Evolutionary conservation across 2,797 vertebrate species (phyloP).

Genomic region (Lepidocolaptes lacrymiger): DNA sequence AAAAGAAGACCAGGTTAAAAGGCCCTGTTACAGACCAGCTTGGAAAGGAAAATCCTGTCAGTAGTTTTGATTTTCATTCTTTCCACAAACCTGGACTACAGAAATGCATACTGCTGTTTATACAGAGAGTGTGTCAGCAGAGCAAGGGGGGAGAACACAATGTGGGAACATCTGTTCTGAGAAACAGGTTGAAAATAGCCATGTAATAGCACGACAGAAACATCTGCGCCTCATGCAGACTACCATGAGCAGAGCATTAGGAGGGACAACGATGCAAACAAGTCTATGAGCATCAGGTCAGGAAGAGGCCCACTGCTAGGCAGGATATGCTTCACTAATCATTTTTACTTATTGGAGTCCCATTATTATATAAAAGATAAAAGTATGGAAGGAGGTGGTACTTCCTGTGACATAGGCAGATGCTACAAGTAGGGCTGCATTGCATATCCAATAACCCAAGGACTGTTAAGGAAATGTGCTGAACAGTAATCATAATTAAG

Average conservation of each 20-base stretch:
- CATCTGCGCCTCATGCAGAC: slow-evolving; percentile 36
- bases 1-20: neutral
- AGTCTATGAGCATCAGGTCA: neutral
- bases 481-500: slow-evolving; percentile 11
- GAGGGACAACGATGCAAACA: neutral
- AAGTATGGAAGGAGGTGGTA: neutral
- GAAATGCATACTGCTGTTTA: slow-evolving; percentile 67
- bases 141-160: slow-evolving; percentile 8
- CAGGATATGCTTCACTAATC: neutral
- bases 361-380: slow-evolving; percentile 1
- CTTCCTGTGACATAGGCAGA: neutral
- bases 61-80: slow-evolving; percentile 52
- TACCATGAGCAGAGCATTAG: neutral
- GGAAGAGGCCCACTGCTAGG: neutral
- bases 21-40: neutral
- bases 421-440: neutral
- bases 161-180: slow-evolving; percentile 68
- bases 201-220: slow-evolving; percentile 46
- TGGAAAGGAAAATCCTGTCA: slow-evolving; percentile 18
- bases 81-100: slow-evolving; percentile 43
- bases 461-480: neutral
- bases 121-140: slow-evolving; percentile 52
- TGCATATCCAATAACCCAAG: neutral
- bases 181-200: slow-evolving; percentile 65
- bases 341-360: neutral